phyloP scores from a whole-genome alignment of 2,797 vertebrate species.

The Arnoldichthys spilopterus region DNA sequence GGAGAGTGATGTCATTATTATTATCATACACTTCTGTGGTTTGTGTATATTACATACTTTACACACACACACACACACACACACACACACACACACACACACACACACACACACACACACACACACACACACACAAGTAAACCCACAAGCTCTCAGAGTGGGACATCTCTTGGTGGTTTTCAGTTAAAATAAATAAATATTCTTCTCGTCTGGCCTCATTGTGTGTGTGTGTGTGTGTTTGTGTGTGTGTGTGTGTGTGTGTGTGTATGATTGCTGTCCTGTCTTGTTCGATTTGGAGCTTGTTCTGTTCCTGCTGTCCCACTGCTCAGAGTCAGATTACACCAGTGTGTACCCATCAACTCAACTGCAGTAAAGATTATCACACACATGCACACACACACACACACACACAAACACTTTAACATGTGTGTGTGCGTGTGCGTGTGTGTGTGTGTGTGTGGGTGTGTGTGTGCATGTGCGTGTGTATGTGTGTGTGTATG shows the following conservation, averaged over 20 bases:
- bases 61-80: constrained; percentile 33
- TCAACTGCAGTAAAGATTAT: neutral
- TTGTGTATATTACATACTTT: constrained; percentile 1
- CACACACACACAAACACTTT: no score
- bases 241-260: constrained; percentile 14
- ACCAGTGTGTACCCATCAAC: neutral
- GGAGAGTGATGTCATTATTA: constrained; percentile 2
- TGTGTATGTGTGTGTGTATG: constrained; percentile 26
- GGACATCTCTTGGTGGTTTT: neutral
- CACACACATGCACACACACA: no score
- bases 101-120: constrained; percentile 16
- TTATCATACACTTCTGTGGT: constrained; percentile 3
- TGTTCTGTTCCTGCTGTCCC: constrained; percentile 1
- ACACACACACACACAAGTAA: neutral
- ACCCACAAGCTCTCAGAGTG: constrained; percentile 2
- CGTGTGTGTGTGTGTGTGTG: neutral
- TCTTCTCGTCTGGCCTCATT: neutral
- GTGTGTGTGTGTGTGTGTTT: constrained; percentile 12
- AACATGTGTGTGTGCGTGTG: no score
- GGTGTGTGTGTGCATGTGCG: neutral
- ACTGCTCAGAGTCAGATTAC: neutral
- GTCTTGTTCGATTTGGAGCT: neutral
- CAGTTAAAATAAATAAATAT: neutral
- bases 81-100: constrained; percentile 31
- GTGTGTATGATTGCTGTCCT: neutral